phyloP scores from a whole-genome alignment of 2,113 vertebrate species.

The Callaeas wilsoni region DNA sequence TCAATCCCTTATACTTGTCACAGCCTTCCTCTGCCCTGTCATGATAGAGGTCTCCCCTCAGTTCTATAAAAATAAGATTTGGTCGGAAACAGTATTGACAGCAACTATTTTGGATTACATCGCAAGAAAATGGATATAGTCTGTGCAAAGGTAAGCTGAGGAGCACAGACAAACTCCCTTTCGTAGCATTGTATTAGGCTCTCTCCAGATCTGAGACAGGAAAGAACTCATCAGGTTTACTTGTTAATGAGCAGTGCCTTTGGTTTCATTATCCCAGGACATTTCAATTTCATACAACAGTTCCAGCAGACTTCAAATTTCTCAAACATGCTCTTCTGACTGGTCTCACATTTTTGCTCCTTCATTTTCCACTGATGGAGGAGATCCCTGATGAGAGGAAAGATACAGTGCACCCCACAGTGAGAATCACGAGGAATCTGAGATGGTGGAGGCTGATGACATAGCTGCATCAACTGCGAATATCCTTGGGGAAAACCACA shows the following conservation, averaged over 20 bases:
- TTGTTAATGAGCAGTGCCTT: not conserved
- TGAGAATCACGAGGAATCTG: rapidly evolving
- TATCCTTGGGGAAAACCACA: not conserved
- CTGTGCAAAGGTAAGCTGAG: not conserved
- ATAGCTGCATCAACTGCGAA: not conserved
- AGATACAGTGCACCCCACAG: too few species aligned
- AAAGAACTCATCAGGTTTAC: not conserved
- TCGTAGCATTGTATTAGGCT: not conserved
- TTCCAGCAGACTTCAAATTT: not conserved
- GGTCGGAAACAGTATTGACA: not conserved
- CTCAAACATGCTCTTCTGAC: not conserved
- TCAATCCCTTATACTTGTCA: not conserved
- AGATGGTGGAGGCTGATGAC: not conserved
- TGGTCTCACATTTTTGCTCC: not conserved
- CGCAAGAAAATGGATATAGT: not conserved
- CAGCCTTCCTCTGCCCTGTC: not conserved
- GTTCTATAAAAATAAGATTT: not conserved
- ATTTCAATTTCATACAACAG: not conserved
- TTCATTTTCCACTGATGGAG: not conserved
- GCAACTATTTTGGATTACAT: not conserved
- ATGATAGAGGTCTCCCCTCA: not conserved
- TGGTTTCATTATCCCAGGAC: not conserved
- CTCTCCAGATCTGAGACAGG: not conserved
- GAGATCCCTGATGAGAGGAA: not conserved
- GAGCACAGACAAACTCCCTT: not conserved